A percentile compares a stretch with the other conserved stretches of the same genome.
These are phyloP conservation scores for Eristalis arbustorum DNA, from an alignment of 2,888 invertebrate species.

Conservation along the genomic window DNA sequence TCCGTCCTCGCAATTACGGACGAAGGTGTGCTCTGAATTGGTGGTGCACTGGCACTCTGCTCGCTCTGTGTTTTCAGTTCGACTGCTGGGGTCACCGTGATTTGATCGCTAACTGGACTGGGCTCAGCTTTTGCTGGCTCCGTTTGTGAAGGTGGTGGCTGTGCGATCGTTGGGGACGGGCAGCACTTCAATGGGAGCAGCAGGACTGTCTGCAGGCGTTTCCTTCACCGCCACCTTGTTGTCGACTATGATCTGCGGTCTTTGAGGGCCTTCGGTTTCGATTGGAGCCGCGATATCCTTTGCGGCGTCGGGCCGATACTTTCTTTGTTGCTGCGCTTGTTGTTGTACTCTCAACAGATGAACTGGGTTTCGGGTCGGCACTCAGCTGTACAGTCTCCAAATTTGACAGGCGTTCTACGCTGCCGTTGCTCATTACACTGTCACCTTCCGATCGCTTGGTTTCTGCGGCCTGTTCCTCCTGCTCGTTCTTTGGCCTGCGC, in stretches of 20 bases:
- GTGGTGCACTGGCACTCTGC: background rate
- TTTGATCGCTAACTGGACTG: background rate
- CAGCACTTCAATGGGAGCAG: background rate
- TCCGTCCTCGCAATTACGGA: constrained; percentile 48
- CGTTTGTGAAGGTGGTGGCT: background rate
- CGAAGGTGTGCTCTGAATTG: constrained; percentile 6
- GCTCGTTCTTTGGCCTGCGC: constrained; percentile 15
- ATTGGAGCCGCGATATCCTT: background rate
- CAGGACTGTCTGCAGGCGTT: constrained; percentile 7
- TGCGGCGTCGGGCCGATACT: constrained; percentile 79
- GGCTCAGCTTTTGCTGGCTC: constrained; percentile 11
- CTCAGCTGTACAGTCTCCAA: background rate
- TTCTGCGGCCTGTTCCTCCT: constrained; percentile 30
- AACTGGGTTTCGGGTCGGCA: background rate
- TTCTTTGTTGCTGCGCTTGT: constrained; percentile 77
- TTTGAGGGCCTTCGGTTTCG: constrained; percentile 72
- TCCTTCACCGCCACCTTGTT: constrained; percentile 52
- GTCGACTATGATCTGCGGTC: constrained; percentile 55
- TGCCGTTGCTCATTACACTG: constrained; percentile 15
- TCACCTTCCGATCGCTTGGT: background rate
- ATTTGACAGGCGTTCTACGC: constrained; percentile 3
- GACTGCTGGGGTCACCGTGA: background rate
- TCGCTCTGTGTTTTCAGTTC: constrained; percentile 46
- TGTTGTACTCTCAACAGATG: background rate
- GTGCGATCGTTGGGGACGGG: constrained; percentile 2